Evolutionary conservation across 2,888 invertebrate species (phyloP), one percentile per base, ranked within the genome.

Genomic region (Tachina grossa): DNA sequence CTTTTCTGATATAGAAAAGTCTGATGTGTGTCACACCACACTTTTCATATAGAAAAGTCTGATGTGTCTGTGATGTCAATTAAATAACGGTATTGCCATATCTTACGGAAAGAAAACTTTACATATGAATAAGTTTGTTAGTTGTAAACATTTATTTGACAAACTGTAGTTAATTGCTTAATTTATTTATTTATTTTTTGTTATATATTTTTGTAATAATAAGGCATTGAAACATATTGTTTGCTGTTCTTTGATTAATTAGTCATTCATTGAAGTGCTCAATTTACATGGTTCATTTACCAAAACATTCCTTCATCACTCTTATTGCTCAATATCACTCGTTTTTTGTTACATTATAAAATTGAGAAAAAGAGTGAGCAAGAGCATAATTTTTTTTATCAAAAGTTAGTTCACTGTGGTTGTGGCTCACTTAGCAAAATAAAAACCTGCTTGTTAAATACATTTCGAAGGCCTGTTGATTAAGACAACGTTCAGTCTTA

Each of bases 401-500:
- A 39, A 39, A 31, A 57, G 45, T 49, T 72, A 14, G 13, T n/a
- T 55, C 31, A 68, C 41, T 41, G 47, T 31, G 59, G 49, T 49
- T 2, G 49, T 31, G 14, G 13, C 47, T 68, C 55, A 47, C 16
- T 71, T 63, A 39, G 55, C 53, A 66, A 65, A 77, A 71, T 68
- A 66, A 65, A 77, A 71, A 78, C 66, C 81, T 82, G 84, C 81
- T 81, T 75, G 63, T 66, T 78, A 59, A 82, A 78, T 61, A 53
- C 71, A 75, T 43, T 78, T 75, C 61, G 66, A 74, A 74, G 63
- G 72, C 61, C 72, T 75, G 53, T 45, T 81, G 69, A 43, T 63
- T 49, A 65, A 51, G 47, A 16, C 53, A 72, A 49, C 61, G 43
- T 43, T 77, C 84, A 86, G 86, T 86, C 74, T 86, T 84, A 71